These are phyloP conservation scores for Paguma larvata DNA, from an alignment of 2,797 vertebrate species.

Conservation along the genomic window DNA sequence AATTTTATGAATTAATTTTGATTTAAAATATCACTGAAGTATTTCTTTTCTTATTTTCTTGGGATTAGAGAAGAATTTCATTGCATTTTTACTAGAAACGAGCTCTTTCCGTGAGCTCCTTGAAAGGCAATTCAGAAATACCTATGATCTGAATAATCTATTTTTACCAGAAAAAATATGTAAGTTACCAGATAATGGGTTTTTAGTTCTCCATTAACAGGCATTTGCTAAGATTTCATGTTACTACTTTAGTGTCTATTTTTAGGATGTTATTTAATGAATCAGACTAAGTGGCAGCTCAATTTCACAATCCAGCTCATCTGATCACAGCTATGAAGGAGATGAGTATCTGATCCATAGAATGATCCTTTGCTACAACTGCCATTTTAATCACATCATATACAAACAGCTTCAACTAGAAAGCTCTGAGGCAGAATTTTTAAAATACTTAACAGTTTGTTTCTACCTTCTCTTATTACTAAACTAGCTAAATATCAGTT, in stretches of 20 bases:
- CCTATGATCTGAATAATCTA: conserved; percentile 11
- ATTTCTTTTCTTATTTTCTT: conserved; percentile 41
- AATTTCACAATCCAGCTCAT: conserved; percentile 42
- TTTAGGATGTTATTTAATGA: conserved; percentile 70
- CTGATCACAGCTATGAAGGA: neutral
- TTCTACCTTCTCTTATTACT: neutral
- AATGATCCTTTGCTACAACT: conserved; percentile 5
- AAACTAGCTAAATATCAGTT: neutral
- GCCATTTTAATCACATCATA: neutral
- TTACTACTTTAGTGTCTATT: conserved; percentile 51
- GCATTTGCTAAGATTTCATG: conserved; percentile 67
- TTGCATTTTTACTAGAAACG: conserved; percentile 19
- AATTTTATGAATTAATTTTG: conserved; percentile 45
- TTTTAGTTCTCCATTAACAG: conserved; percentile 63
- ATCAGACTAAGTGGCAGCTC: conserved; percentile 60
- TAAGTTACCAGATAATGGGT: conserved; percentile 64
- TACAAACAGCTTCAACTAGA: neutral
- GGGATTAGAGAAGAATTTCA: conserved; percentile 12
- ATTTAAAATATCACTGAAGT: conserved; percentile 33
- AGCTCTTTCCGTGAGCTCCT: conserved; percentile 1
- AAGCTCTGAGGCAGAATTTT: neutral
- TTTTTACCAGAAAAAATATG: conserved; percentile 58
- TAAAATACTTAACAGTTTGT: neutral
- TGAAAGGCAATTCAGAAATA: conserved; percentile 50
- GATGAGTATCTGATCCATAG: neutral